Evolutionary conservation across 2,113 vertebrate species (phyloP), one percentile per base, ranked within the genome.

Genomic region (Corvus moneduloides): DNA sequence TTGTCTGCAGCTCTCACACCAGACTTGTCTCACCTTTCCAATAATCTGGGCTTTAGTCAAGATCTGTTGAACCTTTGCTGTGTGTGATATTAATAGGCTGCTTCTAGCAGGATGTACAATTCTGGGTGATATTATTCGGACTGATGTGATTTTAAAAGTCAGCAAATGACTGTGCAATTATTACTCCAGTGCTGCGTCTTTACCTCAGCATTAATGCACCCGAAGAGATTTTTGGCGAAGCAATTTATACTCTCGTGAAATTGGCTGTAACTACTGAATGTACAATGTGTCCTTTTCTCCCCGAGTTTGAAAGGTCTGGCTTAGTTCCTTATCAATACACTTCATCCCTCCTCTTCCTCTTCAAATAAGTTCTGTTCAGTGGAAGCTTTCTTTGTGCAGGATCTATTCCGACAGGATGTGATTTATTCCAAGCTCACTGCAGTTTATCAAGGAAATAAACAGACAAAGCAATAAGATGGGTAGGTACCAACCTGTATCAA

Each of bases 91-190:
- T 94, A 76, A 94, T 92, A 78, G 78, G 30, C 62, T 78, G 84
- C 71, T 94, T 81, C 93, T 76, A 91, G 93, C 77, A 86, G 90
- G 87, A 76, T 95, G 62, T 91, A 68, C 92, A 96, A 89, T 77
- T 97, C 96, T 96, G 86, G 59, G 80, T 68, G 90, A 90, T 97
- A 81, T 96, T 96, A 95, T 96, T 97, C 30, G 95, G 90, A 97
- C 72, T 95, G 95, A 97, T 98, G 96, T 10, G 85, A 83, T 97
- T 98, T 98, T 98, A 96, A 97, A 98, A 98, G 94, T 84, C 84
- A 86, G 92, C 82, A 94, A 97, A 97, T 92, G 94, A 93, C 83
- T 89, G 86, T 68, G 89, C 94, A 80, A 94, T 97, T 97, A 97
- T 97, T 96, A 85, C 90, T 85, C 23, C 41, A 71, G 79, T 74